phyloP scores from a whole-genome alignment of 1,140 invertebrate species.

The Solenopsis invicta region DNA sequence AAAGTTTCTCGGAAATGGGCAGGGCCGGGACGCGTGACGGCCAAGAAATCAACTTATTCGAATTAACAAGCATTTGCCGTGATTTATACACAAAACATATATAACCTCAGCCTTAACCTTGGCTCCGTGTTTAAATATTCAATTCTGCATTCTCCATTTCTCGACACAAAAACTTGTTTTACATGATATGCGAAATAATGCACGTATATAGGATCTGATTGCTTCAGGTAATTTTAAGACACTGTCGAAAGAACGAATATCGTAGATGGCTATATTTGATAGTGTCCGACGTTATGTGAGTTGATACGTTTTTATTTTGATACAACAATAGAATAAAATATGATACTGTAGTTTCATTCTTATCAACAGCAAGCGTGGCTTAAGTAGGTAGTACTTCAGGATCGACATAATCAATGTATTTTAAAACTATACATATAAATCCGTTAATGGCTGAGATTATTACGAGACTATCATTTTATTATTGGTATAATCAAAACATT shows the following conservation, averaged over 20 bases:
- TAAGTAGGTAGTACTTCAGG: not conserved
- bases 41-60: constrained; percentile 40
- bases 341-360: not conserved
- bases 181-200: not conserved
- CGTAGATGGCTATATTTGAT: not conserved
- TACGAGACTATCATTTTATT: too few species aligned
- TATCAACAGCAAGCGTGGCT: not conserved
- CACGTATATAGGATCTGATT: not conserved
- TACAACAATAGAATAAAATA: not conserved
- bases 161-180: not conserved
- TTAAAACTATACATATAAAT: not conserved
- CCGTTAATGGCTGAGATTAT: too few species aligned
- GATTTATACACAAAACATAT: constrained; percentile 42
- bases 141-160: not conserved
- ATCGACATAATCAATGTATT: not conserved
- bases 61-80: constrained; percentile 14
- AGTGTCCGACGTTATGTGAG: not conserved
- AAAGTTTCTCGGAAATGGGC: constrained; percentile 34
- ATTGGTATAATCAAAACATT: too few species aligned
- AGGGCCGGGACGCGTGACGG: not conserved
- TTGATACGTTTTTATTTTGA: not conserved
- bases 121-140: constrained; percentile 7
- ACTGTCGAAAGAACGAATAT: not conserved
- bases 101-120: too few species aligned
- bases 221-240: not conserved